phyloP scores from a whole-genome alignment of 2,888 invertebrate genomes.

The Oscheius sp. region DNA sequence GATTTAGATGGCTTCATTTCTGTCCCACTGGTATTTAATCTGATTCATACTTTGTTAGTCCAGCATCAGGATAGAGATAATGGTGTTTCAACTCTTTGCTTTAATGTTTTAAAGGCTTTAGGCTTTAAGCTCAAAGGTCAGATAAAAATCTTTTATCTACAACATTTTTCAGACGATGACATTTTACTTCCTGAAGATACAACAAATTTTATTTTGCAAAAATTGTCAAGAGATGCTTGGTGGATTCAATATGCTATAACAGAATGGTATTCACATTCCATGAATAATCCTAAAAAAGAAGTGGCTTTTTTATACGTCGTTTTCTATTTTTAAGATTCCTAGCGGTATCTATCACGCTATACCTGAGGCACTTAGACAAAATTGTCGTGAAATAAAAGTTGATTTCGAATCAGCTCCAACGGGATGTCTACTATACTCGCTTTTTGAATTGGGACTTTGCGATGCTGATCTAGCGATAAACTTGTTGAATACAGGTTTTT shows the following conservation, averaged over 20 bases:
- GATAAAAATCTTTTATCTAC: neutral
- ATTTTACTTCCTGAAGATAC: neutral
- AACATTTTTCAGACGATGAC: conserved; percentile 15
- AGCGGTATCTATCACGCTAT: conserved; percentile 21
- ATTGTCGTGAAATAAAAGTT: conserved; percentile 2
- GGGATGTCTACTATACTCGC: conserved; percentile 11
- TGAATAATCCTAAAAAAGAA: conserved; percentile 9
- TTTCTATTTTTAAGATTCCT: conserved; percentile 12
- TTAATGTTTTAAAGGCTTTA: conserved; percentile 7
- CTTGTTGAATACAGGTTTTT: conserved; percentile 1
- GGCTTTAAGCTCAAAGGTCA: conserved; percentile 16
- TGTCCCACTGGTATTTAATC: neutral
- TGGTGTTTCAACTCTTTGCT: conserved; percentile 5
- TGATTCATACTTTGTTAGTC: neutral
- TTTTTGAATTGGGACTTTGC: conserved; percentile 21
- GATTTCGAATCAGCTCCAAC: conserved; percentile 27
- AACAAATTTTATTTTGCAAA: neutral
- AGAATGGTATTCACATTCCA: conserved; percentile 18
- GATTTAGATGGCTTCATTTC: neutral
- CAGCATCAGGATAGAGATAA: conserved; percentile 10
- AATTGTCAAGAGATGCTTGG: conserved; percentile 7
- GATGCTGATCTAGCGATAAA: conserved; percentile 14
- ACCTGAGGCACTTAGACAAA: neutral
- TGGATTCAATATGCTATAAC: conserved; percentile 18
- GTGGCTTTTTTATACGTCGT: neutral